Percentiles rank a stretch among this genome's conserved stretches.
phyloP scores from a whole-genome alignment of 1,140 invertebrate genomes.

The Sarcophaga bullata region DNA sequence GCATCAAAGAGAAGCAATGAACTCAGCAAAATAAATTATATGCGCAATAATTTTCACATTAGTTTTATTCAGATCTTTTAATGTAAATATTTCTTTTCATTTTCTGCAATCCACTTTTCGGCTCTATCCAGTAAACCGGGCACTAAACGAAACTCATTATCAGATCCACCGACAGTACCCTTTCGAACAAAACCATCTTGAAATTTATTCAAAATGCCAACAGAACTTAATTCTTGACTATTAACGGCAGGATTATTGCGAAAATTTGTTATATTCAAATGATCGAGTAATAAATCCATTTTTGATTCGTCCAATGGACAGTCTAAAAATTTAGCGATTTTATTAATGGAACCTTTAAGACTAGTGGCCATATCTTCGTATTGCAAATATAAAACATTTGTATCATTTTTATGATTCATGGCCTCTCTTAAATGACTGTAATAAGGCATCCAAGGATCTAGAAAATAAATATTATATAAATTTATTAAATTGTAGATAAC shows the following conservation, averaged over 20 bases:
- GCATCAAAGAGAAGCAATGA: too few species aligned
- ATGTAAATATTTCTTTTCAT: slow-evolving; percentile 43
- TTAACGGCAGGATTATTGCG: slow-evolving; percentile 79
- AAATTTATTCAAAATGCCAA: slow-evolving; percentile 66
- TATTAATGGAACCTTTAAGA: slow-evolving; percentile 68
- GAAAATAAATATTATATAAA: slow-evolving; percentile 48
- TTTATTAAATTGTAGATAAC: background rate
- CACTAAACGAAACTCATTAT: slow-evolving; percentile 51
- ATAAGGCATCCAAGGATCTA: slow-evolving; percentile 78
- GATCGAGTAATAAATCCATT: slow-evolving; percentile 69
- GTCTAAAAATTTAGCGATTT: slow-evolving; percentile 71
- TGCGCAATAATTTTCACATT: too few species aligned
- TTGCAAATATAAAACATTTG: slow-evolving; percentile 80
- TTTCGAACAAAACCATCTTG: slow-evolving; percentile 73
- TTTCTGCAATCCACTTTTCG: slow-evolving; percentile 56
- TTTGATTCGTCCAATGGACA: slow-evolving; percentile 69
- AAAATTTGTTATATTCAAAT: slow-evolving; percentile 79
- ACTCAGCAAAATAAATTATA: too few species aligned
- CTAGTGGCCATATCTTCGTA: slow-evolving; percentile 83
- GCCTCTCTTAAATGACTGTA: slow-evolving; percentile 82
- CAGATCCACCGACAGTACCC: slow-evolving; percentile 72
- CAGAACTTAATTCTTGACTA: slow-evolving; percentile 71
- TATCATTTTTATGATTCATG: slow-evolving; percentile 72
- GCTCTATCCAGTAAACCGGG: slow-evolving; percentile 49
- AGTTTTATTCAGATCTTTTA: too few species aligned